phyloP scores from a whole-genome alignment of 2,113 vertebrate genomes.

The Melozone crissalis region DNA sequence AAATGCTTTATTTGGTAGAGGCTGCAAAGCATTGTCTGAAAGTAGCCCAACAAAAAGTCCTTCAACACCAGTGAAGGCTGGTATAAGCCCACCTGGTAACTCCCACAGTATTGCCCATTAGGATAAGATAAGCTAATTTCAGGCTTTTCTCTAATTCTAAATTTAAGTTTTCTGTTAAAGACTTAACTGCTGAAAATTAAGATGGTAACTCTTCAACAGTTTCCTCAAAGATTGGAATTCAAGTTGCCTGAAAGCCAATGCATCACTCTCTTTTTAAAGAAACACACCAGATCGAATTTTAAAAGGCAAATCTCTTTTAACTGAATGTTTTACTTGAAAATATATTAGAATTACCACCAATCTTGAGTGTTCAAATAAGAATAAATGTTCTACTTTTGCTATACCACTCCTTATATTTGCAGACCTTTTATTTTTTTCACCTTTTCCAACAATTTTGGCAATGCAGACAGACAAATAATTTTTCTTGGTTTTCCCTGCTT shows the following conservation, averaged over 20 bases:
- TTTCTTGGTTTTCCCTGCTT: background rate
- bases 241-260: background rate
- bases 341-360: background rate
- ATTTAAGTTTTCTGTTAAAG: background rate
- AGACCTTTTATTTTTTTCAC: background rate
- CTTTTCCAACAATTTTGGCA: background rate
- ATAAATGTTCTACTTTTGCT: background rate
- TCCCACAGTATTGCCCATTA: background rate
- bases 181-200: background rate
- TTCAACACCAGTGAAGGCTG: background rate
- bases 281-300: background rate
- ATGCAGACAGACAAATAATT: background rate
- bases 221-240: background rate
- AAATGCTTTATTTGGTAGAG: background rate
- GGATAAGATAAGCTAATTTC: background rate
- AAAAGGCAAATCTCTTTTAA: background rate
- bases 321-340: background rate
- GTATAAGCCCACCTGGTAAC: background rate
- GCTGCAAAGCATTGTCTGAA: background rate
- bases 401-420: background rate
- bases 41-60: background rate
- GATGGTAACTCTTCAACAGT: background rate
- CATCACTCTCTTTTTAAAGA: background rate
- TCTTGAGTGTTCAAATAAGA: background rate
- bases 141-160: background rate